phyloP scores from a whole-genome alignment of 2,113 vertebrate genomes.

The Cyanoderma ruficeps region DNA sequence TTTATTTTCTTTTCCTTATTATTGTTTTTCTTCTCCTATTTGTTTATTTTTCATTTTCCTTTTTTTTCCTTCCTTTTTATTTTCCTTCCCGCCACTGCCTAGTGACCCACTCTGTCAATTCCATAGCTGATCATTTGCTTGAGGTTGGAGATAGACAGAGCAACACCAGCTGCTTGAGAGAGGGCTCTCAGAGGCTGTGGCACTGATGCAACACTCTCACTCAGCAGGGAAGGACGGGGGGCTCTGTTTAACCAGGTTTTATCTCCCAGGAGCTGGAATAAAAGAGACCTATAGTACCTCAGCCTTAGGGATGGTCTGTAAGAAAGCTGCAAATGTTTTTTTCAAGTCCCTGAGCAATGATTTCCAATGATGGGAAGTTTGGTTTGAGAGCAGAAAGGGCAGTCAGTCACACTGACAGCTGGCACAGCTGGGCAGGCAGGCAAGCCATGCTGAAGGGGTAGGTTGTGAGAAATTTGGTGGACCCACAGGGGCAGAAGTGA shows the following conservation, averaged over 20 bases:
- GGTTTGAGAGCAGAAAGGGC: not conserved
- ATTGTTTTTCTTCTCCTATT: not conserved
- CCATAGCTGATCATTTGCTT: not conserved
- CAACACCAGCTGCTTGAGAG: not conserved
- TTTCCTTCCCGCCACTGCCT: rapidly evolving
- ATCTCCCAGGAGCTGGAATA: not conserved
- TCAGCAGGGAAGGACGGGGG: not conserved
- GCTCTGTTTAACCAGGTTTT: not conserved
- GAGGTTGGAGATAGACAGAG: not conserved
- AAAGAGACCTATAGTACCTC: not conserved
- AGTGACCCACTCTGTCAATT: not conserved
- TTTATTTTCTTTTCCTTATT: not conserved
- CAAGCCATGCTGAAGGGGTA: not conserved
- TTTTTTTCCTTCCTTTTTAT: too few relatives aligned
- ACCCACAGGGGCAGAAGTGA: not conserved
- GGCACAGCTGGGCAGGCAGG: rapidly evolving
- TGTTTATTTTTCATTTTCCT: rapidly evolving
- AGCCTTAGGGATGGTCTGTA: not conserved
- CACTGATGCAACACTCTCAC: rapidly evolving
- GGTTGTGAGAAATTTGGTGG: not conserved
- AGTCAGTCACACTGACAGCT: rapidly evolving
- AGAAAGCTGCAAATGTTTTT: not conserved
- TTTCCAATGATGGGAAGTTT: not conserved
- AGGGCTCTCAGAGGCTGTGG: not conserved
- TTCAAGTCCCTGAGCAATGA: rapidly evolving